Evolutionary conservation across 2,888 invertebrate species (phyloP), one percentile per base, ranked within the genome.

Genomic region (Melikaiella ostensackeni): DNA sequence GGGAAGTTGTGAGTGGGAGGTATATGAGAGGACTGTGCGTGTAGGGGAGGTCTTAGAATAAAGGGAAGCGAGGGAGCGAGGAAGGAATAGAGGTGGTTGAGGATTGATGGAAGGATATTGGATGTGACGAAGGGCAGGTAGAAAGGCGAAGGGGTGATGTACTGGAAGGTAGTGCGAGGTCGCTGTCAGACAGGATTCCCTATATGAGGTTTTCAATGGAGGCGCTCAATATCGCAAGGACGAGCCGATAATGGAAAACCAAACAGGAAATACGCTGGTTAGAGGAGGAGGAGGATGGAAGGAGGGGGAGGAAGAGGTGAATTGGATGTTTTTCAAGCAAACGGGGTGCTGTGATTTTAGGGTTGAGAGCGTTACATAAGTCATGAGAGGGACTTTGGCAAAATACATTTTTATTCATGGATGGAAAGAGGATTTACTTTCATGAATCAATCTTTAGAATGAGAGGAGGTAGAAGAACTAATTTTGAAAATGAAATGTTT

Each of bases 211-310:
- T 57, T 70, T 70, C 57, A 74, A 74, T 33, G 35, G 35, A 74
- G 61, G 38, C 74, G 74, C 59, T 74, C 74, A 46, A 70, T 70
- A 70, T 70, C 50, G 27, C 70, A 70, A 70, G 70, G 70, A 70
- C 70, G 30, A 70, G 46, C 30, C 50, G 50, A 70, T 30, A 30
- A 70, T 70, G 46, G n/a, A n/a, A n/a, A 50, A n/a, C 7, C 8
- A 70, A 66, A 66, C 66, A 66, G 66, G 70, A 70, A 70, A 50
- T 70, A 46, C 4, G 57, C 57, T 9, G 11, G 55, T 21, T 21
- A n/a, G 46, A 46, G 46, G 46, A 46, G 46, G 8, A 19, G 46
- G 46, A 19, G 19, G n/a, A n/a, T n/a, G n/a, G n/a, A n/a, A n/a
- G n/a, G n/a, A n/a, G n/a, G n/a, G n/a, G n/a, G n/a, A n/a, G n/a